A percentile compares a stretch with the other conserved stretches of the same genome.
Conservation (phyloP, 2,113 vertebrate species). For the Pleuronectes platessa region DNA sequence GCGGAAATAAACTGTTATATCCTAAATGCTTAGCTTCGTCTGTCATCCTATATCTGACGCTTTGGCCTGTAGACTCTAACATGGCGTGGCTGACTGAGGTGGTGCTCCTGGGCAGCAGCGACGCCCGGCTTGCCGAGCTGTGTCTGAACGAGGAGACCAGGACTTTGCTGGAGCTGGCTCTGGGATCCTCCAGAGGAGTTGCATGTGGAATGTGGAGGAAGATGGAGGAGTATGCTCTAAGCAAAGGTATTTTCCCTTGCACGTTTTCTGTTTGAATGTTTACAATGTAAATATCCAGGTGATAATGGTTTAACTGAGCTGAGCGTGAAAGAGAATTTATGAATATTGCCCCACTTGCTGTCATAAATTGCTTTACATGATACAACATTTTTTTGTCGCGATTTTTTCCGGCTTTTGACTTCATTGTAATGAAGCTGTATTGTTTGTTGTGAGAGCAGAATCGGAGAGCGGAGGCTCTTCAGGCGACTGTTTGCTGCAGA, state of each 20-base stretch:
- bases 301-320: no score
- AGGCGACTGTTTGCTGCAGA: slow-evolving; percentile 79
- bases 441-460: slow-evolving; percentile 70
- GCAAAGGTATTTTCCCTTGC: slow-evolving; percentile 70
- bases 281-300: no score
- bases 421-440: not conserved
- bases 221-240: slow-evolving; percentile 83
- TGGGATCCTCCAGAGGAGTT: slow-evolving; percentile 78
- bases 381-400: no score
- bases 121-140: slow-evolving; percentile 78
- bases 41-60: not conserved
- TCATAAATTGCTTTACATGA: no score
- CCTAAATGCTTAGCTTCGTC: not conserved
- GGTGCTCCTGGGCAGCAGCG: slow-evolving; percentile 76
- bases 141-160: slow-evolving; percentile 76
- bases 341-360: no score
- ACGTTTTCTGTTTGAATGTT: not conserved
- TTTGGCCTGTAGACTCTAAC: slow-evolving; percentile 69
- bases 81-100: slow-evolving; percentile 81
- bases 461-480: slow-evolving; percentile 79
- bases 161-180: slow-evolving; percentile 81
- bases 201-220: slow-evolving; percentile 80
- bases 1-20: not conserved
- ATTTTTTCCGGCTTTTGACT: no score
- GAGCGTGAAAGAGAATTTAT: no score